phyloP scores from a whole-genome alignment of 2,888 invertebrate species.

The Plemyria rubiginata region DNA sequence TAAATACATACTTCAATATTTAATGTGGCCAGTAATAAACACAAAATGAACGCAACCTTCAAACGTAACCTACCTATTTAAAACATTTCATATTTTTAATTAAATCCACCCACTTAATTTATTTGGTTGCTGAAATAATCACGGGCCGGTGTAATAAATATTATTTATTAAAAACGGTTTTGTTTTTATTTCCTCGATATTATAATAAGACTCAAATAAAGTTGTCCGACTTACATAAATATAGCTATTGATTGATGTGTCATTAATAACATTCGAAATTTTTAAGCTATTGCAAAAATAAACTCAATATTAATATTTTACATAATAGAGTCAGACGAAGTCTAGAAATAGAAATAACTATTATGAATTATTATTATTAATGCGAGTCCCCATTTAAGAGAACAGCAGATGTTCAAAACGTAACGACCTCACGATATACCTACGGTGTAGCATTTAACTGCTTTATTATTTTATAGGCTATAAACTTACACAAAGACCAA shows the following conservation, averaged over 20 bases:
- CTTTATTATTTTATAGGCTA: slow-evolving; percentile 30
- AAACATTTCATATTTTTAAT: not conserved
- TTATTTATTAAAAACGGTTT: not conserved
- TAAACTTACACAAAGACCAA: slow-evolving; percentile 28
- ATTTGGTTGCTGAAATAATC: too few relatives aligned
- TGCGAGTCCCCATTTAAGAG: slow-evolving; percentile 29
- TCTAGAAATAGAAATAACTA: slow-evolving; percentile 19
- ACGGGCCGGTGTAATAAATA: too few relatives aligned
- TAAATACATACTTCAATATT: too few relatives aligned
- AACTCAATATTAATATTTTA: slow-evolving; percentile 11
- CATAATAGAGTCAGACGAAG: slow-evolving; percentile 5
- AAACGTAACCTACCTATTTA: not conserved
- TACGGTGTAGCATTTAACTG: slow-evolving; percentile 37
- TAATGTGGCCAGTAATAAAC: too few relatives aligned
- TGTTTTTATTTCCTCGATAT: not conserved
- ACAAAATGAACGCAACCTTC: not conserved
- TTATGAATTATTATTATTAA: slow-evolving; percentile 21
- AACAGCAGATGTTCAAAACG: slow-evolving; percentile 42
- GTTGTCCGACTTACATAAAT: not conserved
- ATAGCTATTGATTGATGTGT: not conserved
- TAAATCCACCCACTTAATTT: not conserved
- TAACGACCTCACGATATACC: slow-evolving; percentile 36
- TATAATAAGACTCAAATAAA: not conserved
- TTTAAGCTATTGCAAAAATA: slow-evolving; percentile 4
- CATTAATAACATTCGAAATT: slow-evolving; percentile 5